Evolutionary conservation across 2,888 invertebrate genomes (phyloP), one percentile per base, ranked within the genome.

Genomic region (Xanthia togata): DNA sequence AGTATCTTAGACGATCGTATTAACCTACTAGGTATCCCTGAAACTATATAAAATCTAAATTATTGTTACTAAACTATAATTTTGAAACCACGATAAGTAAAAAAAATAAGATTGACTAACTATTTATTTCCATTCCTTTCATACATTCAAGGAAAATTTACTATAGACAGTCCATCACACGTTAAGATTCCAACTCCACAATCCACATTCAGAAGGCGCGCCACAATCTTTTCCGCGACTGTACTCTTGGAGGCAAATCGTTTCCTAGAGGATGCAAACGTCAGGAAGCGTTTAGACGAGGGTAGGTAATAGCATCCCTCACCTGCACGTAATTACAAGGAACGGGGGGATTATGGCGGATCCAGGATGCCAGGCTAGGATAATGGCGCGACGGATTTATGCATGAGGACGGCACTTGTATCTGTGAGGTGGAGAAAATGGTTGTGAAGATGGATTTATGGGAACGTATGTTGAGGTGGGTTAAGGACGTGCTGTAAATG

Each of bases 271-370:
- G 86, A 90, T 83, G 84, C 81, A 73, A 70, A 47, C 75, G 73
- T 73, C 81, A 81, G 92, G 92, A 91, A 90, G 71, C 84, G 74
- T 86, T 91, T 90, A 89, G 78, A 63, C 78, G 78, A 70, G 76
- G 82, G 86, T 63, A 55, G 63, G 74, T 89, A 88, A 89, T 89
- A 85, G 88, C 63, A 64, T 89, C 88, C 88, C 89, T 84, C 89
- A 90, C 89, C 90, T 89, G 88, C 70, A 57, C 78, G 87, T 90
- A 91, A 92, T 91, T 91, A 89, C 89, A 86, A 78, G 86, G 81
- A 68, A 77, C 67, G 70, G 65, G 38, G 38, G 84, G 87, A 88
- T 91, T 87, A 87, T 73, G 77, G 64, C 76, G 73, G 71, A 84
- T 82, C 81, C 79, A 84, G 87, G 89, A 88, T 81, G 69, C 67